These are phyloP conservation scores for Ficedula albicollis DNA, from an alignment of 2,797 vertebrate species.

Conservation along the genomic window DNA sequence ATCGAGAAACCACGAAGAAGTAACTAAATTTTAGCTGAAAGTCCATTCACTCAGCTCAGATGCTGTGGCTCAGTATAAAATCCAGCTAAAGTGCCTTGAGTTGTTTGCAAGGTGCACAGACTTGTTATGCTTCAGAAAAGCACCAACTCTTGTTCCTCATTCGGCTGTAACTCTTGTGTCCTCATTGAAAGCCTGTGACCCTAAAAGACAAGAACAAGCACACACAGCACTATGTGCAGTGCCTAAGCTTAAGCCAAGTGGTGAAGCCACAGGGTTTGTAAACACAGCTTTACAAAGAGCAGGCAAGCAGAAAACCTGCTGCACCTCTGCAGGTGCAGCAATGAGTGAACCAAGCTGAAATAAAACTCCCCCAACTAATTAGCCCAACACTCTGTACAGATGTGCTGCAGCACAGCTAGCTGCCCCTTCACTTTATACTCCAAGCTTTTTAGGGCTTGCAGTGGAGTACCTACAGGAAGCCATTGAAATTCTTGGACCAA, in stretches of 20 bases:
- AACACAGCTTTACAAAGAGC: background rate
- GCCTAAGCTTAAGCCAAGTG: background rate
- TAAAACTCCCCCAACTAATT: background rate
- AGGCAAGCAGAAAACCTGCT: background rate
- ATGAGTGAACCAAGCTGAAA: background rate
- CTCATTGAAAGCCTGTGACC: background rate
- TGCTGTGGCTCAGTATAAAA: background rate
- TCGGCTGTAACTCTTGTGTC: background rate
- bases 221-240: background rate
- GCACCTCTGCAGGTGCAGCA: background rate
- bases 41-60: background rate
- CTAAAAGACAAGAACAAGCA: background rate
- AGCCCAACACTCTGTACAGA: background rate
- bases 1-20: background rate
- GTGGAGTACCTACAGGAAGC: constrained; percentile 12
- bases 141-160: background rate
- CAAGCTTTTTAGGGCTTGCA: background rate
- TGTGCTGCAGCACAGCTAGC: background rate
- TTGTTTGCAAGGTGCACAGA: background rate
- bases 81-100: background rate
- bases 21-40: background rate
- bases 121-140: background rate
- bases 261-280: background rate
- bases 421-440: background rate
- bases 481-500: constrained; percentile 22